Percentiles rank a stretch among this genome's conserved stretches.
Conservation (phyloP, 2,113 vertebrate species). For the Cercocebus atys region DNA sequence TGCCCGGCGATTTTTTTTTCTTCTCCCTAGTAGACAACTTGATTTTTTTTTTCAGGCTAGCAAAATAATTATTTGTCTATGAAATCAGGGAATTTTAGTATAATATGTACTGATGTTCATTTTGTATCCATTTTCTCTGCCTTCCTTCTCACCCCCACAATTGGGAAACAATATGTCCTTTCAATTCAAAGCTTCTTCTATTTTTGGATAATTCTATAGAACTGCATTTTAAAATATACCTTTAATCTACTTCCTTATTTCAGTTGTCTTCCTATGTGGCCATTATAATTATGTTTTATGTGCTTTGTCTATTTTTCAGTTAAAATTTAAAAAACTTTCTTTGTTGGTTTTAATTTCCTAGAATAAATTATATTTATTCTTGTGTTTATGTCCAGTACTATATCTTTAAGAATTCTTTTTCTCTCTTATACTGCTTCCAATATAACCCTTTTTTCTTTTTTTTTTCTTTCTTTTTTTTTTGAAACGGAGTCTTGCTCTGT, state of each 20-base stretch:
- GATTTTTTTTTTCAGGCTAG: not conserved
- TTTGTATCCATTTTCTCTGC: not conserved
- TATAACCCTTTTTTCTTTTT: not conserved
- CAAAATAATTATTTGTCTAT: not conserved
- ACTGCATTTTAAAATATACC: not conserved
- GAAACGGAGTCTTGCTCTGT: too few relatives aligned
- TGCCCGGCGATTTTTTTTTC: not conserved
- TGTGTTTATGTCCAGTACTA: not conserved
- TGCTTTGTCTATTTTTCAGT: not conserved
- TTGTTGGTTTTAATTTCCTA: not conserved
- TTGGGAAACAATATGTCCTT: not conserved
- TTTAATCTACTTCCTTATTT: not conserved
- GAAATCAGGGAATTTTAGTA: not conserved
- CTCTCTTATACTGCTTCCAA: not conserved
- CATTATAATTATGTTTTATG: not conserved
- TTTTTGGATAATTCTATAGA: not conserved
- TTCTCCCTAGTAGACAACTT: not conserved
- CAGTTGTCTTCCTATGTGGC: not conserved
- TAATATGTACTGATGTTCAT: not conserved
- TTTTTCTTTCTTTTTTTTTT: too few relatives aligned
- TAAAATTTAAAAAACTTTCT: not conserved
- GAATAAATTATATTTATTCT: not conserved
- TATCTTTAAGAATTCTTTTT: not conserved
- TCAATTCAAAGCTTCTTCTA: not conserved
- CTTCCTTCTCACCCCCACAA: too few relatives aligned